phyloP scores from a whole-genome alignment of 2,888 invertebrate species.

The Danaus chrysippus region DNA sequence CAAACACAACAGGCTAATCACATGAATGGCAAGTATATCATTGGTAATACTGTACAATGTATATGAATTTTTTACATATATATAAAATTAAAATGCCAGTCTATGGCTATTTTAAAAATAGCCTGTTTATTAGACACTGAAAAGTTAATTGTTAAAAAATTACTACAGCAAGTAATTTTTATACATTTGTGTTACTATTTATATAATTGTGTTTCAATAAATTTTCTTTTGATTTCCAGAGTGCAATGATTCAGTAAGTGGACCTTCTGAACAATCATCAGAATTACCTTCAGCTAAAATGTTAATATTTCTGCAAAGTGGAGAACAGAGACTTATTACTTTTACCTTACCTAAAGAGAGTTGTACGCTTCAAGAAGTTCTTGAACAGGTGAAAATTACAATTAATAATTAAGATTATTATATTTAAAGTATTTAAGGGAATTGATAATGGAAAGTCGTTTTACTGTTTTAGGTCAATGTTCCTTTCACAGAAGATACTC shows the following conservation, averaged over 20 bases:
- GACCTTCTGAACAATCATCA: slow-evolving; percentile 66
- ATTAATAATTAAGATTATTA: slow-evolving; percentile 8
- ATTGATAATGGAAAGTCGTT: background rate
- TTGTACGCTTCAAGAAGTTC: slow-evolving; percentile 88
- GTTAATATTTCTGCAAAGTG: slow-evolving; percentile 87
- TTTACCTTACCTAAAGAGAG: slow-evolving; percentile 90
- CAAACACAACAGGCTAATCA: slow-evolving; percentile 55
- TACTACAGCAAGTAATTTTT: too few species aligned
- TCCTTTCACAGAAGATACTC: slow-evolving; percentile 83
- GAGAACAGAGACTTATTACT: slow-evolving; percentile 89
- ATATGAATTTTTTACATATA: too few species aligned
- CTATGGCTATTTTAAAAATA: background rate
- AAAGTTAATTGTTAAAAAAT: too few species aligned
- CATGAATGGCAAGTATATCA: slow-evolving; percentile 27
- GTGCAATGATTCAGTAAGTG: slow-evolving; percentile 56
- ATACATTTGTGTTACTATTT: too few species aligned
- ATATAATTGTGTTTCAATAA: slow-evolving; percentile 11
- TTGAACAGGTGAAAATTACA: slow-evolving; percentile 81
- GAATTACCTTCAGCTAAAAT: slow-evolving; percentile 86
- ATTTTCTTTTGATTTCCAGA: slow-evolving; percentile 45
- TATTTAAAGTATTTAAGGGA: background rate
- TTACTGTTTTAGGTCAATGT: slow-evolving; percentile 80
- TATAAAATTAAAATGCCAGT: too few species aligned
- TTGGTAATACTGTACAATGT: background rate
- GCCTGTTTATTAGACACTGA: background rate